Evolutionary conservation across 2,797 vertebrate genomes (phyloP).

Genomic region (Gorsachius magnificus): DNA sequence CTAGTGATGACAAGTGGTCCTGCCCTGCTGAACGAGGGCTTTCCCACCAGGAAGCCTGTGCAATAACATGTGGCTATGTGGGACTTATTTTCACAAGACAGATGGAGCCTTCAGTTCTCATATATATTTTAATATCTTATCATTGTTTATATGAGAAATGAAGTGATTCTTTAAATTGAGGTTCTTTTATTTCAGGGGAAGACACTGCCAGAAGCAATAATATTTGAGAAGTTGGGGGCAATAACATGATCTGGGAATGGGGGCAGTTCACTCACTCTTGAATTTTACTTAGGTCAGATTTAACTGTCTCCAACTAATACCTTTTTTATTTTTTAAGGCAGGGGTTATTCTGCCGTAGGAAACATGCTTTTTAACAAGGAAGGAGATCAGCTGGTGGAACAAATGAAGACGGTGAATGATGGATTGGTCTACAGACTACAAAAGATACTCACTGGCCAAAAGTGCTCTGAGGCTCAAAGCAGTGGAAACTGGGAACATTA

Average conservation of each 20-base stretch:
- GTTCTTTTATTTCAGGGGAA: background rate
- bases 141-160: slow-evolving; percentile 10
- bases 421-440: background rate
- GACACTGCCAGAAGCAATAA: background rate
- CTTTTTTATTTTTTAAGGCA: background rate
- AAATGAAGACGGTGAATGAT: background rate
- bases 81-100: slow-evolving; percentile 31
- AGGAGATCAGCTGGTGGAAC: background rate
- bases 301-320: background rate
- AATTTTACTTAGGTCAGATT: background rate
- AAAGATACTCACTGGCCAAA: background rate
- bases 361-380: background rate
- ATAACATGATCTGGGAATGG: background rate
- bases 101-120: slow-evolving; percentile 44
- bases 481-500: background rate
- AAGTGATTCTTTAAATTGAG: slow-evolving; percentile 24
- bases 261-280: background rate
- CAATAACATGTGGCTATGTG: background rate
- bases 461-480: background rate
- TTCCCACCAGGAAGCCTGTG: background rate
- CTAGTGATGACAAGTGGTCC: background rate
- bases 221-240: background rate
- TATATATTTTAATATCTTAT: slow-evolving; percentile 35
- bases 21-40: background rate
- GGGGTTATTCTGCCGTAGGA: background rate